phyloP scores from a whole-genome alignment of 2,888 invertebrate genomes.

The Mesochorus sp. region DNA sequence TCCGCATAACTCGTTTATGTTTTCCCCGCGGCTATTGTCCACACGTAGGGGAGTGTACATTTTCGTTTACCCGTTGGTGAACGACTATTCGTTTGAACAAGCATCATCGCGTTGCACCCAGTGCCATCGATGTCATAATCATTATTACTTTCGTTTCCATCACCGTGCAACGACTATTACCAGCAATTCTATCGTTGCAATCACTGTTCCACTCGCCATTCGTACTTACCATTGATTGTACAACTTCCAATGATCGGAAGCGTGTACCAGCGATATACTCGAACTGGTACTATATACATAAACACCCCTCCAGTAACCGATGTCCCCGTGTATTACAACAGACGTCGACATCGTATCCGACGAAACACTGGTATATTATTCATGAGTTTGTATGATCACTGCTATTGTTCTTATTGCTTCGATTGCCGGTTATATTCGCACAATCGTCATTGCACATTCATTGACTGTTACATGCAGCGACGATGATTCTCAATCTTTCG shows the following conservation, averaged over 20 bases:
- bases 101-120: background rate
- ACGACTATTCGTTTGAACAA: constrained; percentile 12
- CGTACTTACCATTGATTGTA: constrained; percentile 33
- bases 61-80: constrained; percentile 14
- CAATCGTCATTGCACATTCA: constrained; percentile 21
- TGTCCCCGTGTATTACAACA: constrained; percentile 42
- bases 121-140: constrained; percentile 44
- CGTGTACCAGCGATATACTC: constrained; percentile 13
- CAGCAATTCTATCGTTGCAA: constrained; percentile 39
- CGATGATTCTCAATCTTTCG: background rate
- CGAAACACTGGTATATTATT: constrained; percentile 23
- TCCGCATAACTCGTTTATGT: background rate
- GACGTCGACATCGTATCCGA: constrained; percentile 24
- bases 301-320: constrained; percentile 8
- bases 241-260: constrained; percentile 45
- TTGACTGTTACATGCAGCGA: too few species aligned
- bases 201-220: constrained; percentile 37
- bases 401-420: constrained; percentile 48
- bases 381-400: constrained; percentile 38
- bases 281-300: constrained; percentile 10
- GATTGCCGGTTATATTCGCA: constrained; percentile 27
- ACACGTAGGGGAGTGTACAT: background rate
- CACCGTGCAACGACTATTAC: constrained; percentile 30
- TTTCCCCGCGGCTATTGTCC: constrained; percentile 1
- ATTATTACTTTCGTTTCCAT: constrained; percentile 39